Conservation (phyloP, 1,140 invertebrate genomes). For the Eriosoma lanigerum region DNA sequence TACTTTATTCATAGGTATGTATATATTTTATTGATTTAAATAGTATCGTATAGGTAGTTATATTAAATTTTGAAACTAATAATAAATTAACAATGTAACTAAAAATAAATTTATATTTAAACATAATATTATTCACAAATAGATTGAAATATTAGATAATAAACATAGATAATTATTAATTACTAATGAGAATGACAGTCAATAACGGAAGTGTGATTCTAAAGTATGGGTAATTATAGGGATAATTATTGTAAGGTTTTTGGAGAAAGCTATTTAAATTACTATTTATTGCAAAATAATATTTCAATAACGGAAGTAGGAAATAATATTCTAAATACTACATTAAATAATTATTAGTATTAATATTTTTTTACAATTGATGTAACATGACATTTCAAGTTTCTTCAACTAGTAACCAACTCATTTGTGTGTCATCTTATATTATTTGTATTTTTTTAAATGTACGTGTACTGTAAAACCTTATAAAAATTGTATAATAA, state of each 20-base stretch:
- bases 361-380: not conserved
- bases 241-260: not conserved
- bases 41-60: too few species aligned
- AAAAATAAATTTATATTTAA: too few species aligned
- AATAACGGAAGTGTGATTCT: not conserved
- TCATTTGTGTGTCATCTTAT: not conserved
- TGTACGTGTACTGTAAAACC: not conserved
- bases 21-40: too few species aligned
- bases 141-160: too few species aligned
- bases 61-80: too few species aligned
- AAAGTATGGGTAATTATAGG: too few species aligned
- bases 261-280: conserved; percentile 20
- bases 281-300: conserved; percentile 7
- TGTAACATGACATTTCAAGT: not conserved
- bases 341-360: too few species aligned
- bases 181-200: not conserved
- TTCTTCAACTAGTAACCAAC: not conserved
- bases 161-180: not conserved
- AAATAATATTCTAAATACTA: not conserved
- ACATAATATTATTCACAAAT: too few species aligned
- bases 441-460: not conserved
- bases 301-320: conserved; percentile 18
- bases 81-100: too few species aligned
- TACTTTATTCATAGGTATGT: too few species aligned
- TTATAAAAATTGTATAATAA: conserved; percentile 27